Base-by-base conservation (phyloP, 2,797 vertebrate genomes). In the Microctenopoma stevenorrisi region DNA sequence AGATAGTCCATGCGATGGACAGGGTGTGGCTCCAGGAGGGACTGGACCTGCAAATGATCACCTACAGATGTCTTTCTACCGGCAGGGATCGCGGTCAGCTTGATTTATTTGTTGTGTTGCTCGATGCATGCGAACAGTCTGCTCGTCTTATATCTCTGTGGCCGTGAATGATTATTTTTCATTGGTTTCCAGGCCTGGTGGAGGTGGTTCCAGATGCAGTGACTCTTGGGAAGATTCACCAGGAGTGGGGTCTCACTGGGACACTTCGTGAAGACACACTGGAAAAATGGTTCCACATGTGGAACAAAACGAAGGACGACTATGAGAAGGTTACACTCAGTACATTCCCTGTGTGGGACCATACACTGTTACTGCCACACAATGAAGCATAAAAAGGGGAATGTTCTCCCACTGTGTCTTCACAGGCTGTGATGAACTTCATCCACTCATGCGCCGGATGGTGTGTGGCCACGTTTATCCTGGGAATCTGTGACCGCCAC, bases 401-500 rank as follows among this genome's bases (percentile, higher is more conserved):
- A 75, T 48, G 4, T 22, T 10, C 30, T 71, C 5, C 2, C 44
- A 1, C 6, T 42, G 47, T 78, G 50, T 62, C 12, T 37, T 16
- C 8, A 0, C 84, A 99, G 97, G 97, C 97, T 0, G 97, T 98
- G 82, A 94, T 95, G 81, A 98, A 96, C 89, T 99, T 99, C 91
- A 95, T 98, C 84, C 96, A 97, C 78, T 99, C 97, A 0, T 98
- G 97, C 0, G 97, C 97, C 0, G 97, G 97, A 62, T 98, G 97
- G 93, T 99, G 97, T 0, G 97, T 99, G 66, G 95, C 95, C 76
- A 99, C 97, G 0, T 99, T 98, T 0, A 95, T 99, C 72, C 89
- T 99, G 87, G 97, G 97, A 16, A 97, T 99, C 92, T 98, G 97
- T 0, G 97, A 99, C 85, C 94, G 97, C 3, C 97, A 99, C 91